Conservation (phyloP, 2,113 vertebrate genomes). For the Sialia sialis region DNA sequence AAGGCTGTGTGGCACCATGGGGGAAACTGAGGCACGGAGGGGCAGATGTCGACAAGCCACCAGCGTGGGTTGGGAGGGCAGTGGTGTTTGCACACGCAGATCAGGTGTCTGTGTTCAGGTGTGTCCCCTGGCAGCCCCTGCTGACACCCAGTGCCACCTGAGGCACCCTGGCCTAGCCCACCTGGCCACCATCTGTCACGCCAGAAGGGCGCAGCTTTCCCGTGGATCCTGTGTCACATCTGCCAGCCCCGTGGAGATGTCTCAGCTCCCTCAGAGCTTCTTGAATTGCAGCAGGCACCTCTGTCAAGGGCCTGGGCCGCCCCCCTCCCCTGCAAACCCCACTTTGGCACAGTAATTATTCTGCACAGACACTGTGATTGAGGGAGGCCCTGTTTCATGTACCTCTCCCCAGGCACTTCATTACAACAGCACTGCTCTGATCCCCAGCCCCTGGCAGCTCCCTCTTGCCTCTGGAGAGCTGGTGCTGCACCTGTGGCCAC, state of each 20-base stretch:
- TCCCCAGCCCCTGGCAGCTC: neutral
- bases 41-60: neutral
- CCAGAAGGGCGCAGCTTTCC: neutral
- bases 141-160: neutral
- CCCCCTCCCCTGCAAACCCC: neutral
- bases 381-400: neutral
- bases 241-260: neutral
- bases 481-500: neutral
- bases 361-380: neutral
- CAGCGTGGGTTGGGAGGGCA: rapidly evolving
- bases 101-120: neutral
- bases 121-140: neutral
- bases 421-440: neutral
- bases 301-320: neutral
- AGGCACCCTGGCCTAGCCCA: neutral
- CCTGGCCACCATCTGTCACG: neutral
- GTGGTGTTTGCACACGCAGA: neutral
- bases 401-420: conserved; percentile 21
- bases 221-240: neutral
- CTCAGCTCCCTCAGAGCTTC: neutral
- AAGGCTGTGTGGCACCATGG: neutral
- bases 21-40: neutral
- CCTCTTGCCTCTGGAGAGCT: neutral
- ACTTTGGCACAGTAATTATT: neutral
- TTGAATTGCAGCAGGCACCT: neutral